Evolutionary conservation across 2,797 vertebrate genomes (phyloP), one percentile per base, ranked within the genome.

Genomic region (Protosalanx chinensis): DNA sequence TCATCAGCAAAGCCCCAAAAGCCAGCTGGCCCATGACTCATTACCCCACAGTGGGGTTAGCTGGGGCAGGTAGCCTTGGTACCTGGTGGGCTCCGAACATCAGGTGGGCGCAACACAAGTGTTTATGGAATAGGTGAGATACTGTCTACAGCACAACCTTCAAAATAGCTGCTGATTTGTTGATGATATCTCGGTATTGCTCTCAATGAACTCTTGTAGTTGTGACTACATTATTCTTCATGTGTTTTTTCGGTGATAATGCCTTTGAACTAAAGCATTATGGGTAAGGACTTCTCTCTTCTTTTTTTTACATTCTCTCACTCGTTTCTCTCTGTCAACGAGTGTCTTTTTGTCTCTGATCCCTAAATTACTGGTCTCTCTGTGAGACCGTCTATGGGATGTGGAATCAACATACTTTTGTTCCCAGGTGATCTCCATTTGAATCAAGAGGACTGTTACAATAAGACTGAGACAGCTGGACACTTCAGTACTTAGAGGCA

Each of bases 301-400:
- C 23, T 63, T 56, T 18, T 77, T 86, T 78, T 37, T 56, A 84
- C 82, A 82, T 84, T 81, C 79, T 82, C 23, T 27, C 23, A 27
- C 23, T 1, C 23, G 74, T 77, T 65, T 66, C 37, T 71, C 71
- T 87, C 89, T 91, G 84, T 91, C 90, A 88, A 86, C 90, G 88
- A 79, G 86, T 85, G 83, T 79, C 86, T 88, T 82, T 78, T 83
- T 78, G 76, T 79, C 72, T 77, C 86, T 90, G 86, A 91, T 90
- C 89, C 89, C 77, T 90, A 89, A 90, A 91, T 90, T 87, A 81
- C 87, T 27, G 76, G 82, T 90, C 78, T 78, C 82, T 84, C 72
- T 79, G 67, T 74, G 85, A 83, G 87, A 85, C 84, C 84, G 85
- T 85, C 83, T 80, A 76, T 82, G 59, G 81, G 75, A 78, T 79